Evolutionary conservation across 2,797 vertebrate genomes (phyloP).

Genomic region (Neoniphon sammara): DNA sequence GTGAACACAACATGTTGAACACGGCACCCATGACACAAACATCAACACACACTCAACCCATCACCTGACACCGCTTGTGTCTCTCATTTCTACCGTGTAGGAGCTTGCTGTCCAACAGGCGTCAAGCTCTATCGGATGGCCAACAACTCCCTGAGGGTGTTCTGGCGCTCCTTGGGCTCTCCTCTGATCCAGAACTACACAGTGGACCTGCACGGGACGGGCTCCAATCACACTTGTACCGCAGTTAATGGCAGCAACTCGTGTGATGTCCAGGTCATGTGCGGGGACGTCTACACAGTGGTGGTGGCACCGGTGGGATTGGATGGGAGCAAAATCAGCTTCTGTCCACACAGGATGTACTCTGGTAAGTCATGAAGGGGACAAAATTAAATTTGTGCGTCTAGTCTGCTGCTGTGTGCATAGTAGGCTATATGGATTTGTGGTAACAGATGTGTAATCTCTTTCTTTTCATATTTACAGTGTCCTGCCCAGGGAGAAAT

Average conservation of each 20-base stretch:
- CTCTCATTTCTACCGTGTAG: constrained; percentile 70
- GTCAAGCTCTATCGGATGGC: constrained; percentile 87
- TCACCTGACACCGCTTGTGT: neutral
- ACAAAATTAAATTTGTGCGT: neutral
- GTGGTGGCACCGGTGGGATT: constrained; percentile 84
- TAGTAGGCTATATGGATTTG: neutral
- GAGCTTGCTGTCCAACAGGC: constrained; percentile 91
- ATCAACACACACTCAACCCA: neutral
- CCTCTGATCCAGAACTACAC: constrained; percentile 78
- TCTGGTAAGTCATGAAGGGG: constrained; percentile 82
- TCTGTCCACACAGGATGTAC: constrained; percentile 90
- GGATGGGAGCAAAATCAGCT: constrained; percentile 81
- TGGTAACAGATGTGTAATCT: constrained; percentile 1
- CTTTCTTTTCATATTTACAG: constrained; percentile 76
- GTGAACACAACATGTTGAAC: no score
- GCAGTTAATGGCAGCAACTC: constrained; percentile 77
- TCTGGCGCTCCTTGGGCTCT: constrained; percentile 83
- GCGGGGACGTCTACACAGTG: constrained; percentile 90
- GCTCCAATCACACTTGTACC: constrained; percentile 88
- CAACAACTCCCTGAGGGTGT: constrained; percentile 85
- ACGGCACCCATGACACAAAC: neutral
- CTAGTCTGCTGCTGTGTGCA: neutral
- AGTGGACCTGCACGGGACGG: constrained; percentile 85
- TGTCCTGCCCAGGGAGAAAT: constrained; percentile 90
- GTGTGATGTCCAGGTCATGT: constrained; percentile 87